Evolutionary conservation across 2,888 invertebrate genomes (phyloP), one percentile per base, ranked within the genome.

Genomic region (Tetranychus truncatus): DNA sequence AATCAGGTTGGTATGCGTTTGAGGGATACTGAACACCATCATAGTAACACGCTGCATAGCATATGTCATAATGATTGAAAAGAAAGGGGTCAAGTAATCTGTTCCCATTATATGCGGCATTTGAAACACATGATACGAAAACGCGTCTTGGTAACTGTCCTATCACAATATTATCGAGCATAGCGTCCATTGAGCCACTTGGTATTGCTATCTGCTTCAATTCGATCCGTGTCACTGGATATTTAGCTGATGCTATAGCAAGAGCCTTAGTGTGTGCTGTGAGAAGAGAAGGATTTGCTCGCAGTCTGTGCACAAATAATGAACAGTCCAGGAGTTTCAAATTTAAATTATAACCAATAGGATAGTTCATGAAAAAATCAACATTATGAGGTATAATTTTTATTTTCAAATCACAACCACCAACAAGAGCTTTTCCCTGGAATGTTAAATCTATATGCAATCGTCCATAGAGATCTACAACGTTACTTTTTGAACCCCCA

Each of bases 91-190:
- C 79, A 46, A 72, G 74, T 8, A 18, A 44, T 20, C 76, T 76
- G 24, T 74, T 72, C 34, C 80, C 80, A 21, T 78, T 79, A 73
- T 79, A 79, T 0, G 79, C 78, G 7, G 76, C 71, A 73, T 78
- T 79, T 9, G 77, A 46, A 0, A 80, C 78, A 71, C 81, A 80
- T 6, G 79, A 80, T 11, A 82, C 34, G 21, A 81, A 78, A 18
- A 81, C 76, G 66, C 80, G 77, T 75, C 79, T 79, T 1, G 82
- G 82, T 18, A 81, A 73, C 74, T 79, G 79, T 0, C 80, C 80
- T 1, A 79, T 65, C 75, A 81, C 81, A 15, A 81, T 67, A 74
- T 82, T 81, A 73, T 82, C 81, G 71, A 81, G 76, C 0, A 79
- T 77, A 75, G 80, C 79, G 18, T 78, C 78, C 66, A 78, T 79